Evolutionary conservation across 2,797 vertebrate species (phyloP).

Genomic region (Enteromius paludinosus): DNA sequence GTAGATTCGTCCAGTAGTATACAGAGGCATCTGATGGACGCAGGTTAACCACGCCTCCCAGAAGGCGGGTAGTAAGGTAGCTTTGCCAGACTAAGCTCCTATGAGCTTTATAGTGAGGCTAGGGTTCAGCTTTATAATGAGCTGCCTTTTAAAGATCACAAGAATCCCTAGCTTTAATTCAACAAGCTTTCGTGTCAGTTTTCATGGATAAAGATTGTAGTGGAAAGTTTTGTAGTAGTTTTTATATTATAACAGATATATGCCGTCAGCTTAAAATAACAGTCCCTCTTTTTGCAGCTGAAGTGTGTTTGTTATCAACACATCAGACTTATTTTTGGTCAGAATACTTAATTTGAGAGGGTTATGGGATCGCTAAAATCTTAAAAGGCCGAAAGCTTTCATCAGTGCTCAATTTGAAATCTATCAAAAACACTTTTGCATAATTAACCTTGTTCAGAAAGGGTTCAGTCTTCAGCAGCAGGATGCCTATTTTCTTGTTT

Average conservation of each 20-base stretch:
- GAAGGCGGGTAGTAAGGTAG: too few relatives aligned
- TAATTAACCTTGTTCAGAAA: background rate
- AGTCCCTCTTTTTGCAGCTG: background rate
- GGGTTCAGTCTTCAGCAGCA: background rate
- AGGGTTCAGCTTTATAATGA: background rate
- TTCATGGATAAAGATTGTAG: background rate
- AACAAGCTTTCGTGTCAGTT: background rate
- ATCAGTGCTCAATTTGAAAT: background rate
- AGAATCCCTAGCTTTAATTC: background rate
- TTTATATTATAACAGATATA: background rate
- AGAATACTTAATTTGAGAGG: background rate
- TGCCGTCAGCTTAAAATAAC: background rate
- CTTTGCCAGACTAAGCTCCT: too few relatives aligned
- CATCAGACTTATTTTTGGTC: background rate
- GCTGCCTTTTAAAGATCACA: background rate
- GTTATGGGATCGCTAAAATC: background rate
- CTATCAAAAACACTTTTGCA: background rate
- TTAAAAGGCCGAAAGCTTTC: background rate
- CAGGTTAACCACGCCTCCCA: too few relatives aligned
- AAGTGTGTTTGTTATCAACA: background rate
- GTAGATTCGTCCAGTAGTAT: too few relatives aligned
- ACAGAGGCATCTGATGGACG: too few relatives aligned
- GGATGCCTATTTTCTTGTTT: constrained; percentile 2
- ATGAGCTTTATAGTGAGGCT: too few relatives aligned
- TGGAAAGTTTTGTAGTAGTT: background rate